phyloP scores from a whole-genome alignment of 2,113 vertebrate genomes.

The Proteles cristata region DNA sequence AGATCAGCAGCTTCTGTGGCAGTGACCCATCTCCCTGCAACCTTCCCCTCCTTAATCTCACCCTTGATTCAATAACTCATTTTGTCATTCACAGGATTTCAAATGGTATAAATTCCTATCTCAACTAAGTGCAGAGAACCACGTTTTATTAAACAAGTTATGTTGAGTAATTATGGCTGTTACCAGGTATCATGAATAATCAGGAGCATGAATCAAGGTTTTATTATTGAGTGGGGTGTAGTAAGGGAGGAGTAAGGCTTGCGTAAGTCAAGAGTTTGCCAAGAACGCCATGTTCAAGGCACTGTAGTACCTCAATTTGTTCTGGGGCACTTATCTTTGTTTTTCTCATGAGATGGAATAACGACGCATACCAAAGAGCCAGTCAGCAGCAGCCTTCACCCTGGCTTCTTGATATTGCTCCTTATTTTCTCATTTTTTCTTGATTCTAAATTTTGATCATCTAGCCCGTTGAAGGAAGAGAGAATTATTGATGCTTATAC shows the following conservation, averaged over 20 bases:
- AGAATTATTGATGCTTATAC: conserved; percentile 51
- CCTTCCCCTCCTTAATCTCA: not conserved
- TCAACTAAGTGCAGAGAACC: conserved; percentile 39
- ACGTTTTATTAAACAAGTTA: conserved; percentile 62
- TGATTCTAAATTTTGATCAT: conserved; percentile 64
- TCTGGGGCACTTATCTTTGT: not conserved
- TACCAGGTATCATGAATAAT: conserved; percentile 58
- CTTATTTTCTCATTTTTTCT: conserved; percentile 43
- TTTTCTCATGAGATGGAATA: conserved; percentile 41
- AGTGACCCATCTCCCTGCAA: not conserved
- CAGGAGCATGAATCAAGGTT: conserved; percentile 44
- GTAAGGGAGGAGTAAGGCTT: not conserved
- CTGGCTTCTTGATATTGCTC: not conserved
- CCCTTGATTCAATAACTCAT: conserved; percentile 40
- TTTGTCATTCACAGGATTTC: conserved; percentile 55
- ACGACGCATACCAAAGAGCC: not conserved
- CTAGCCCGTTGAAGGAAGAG: conserved; percentile 34
- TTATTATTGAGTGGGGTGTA: conserved; percentile 6
- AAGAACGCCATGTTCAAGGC: not conserved
- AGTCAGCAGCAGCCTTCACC: conserved; percentile 27
- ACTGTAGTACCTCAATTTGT: not conserved
- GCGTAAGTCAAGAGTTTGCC: not conserved
- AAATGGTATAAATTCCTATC: conserved; percentile 24
- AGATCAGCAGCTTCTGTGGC: not conserved
- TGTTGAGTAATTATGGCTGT: conserved; percentile 59